A percentile compares a stretch with the other conserved stretches of the same genome.
These are phyloP conservation scores for Caiman crocodilus DNA, from an alignment of 2,797 vertebrate genomes.

Conservation along the genomic window DNA sequence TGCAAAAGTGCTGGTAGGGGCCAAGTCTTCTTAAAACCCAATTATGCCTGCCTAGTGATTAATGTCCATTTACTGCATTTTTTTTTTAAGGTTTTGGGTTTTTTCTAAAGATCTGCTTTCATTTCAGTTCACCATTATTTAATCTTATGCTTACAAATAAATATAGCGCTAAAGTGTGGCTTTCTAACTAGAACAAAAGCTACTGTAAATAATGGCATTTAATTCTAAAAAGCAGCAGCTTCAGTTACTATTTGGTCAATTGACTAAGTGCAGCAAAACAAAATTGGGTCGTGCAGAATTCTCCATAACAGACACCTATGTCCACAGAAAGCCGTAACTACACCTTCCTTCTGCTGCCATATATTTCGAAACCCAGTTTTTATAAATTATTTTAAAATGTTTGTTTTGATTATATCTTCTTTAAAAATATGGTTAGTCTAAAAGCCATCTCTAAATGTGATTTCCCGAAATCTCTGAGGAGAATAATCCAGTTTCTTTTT, in stretches of 20 bases:
- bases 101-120: conserved; percentile 66
- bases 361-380: conserved; percentile 46
- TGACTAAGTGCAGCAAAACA: conserved; percentile 59
- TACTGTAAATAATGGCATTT: conserved; percentile 71
- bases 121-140: conserved; percentile 46
- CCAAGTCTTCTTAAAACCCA: conserved; percentile 56
- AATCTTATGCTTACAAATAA: conserved; percentile 69
- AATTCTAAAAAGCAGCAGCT: conserved; percentile 70
- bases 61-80: conserved; percentile 69
- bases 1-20: conserved; percentile 12
- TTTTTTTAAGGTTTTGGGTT: conserved; percentile 57
- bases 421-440: conserved; percentile 55
- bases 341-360: neutral
- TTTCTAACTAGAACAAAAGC: conserved; percentile 66
- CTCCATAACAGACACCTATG: neutral
- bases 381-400: conserved; percentile 16
- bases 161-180: conserved; percentile 69
- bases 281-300: conserved; percentile 32
- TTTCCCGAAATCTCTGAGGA: conserved; percentile 65
- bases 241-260: conserved; percentile 74
- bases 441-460: conserved; percentile 15
- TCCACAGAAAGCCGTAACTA: conserved; percentile 15
- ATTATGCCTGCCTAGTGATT: conserved; percentile 58
- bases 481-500: conserved; percentile 72
- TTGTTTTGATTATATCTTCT: neutral